Percentiles rank a stretch among this genome's conserved stretches.
phyloP scores from a whole-genome alignment of 2,888 invertebrate species.

The Pheosia tremula region DNA sequence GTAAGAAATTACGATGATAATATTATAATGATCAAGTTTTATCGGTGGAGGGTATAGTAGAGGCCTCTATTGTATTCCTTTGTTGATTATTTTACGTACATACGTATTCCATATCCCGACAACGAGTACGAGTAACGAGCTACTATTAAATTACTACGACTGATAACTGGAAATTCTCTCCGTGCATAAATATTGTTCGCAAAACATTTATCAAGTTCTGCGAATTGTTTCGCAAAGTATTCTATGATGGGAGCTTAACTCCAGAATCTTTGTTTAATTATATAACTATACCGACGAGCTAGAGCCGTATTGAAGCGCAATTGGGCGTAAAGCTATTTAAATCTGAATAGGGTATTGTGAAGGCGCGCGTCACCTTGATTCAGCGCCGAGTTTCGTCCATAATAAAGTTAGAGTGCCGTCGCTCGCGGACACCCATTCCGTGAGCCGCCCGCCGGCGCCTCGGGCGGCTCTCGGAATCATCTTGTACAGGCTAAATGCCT shows the following conservation, averaged over 20 bases:
- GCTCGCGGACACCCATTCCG: conserved; percentile 58
- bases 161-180: conserved; percentile 18
- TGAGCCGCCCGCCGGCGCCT: conserved; percentile 57
- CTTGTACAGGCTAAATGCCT: conserved; percentile 64
- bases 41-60: no score
- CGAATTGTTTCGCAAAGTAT: conserved; percentile 46
- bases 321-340: conserved; percentile 84
- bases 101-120: no score
- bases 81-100: no score
- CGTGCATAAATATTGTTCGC: conserved; percentile 26
- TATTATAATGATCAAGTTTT: background rate
- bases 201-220: conserved; percentile 38
- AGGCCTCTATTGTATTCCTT: no score
- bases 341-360: conserved; percentile 83
- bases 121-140: no score
- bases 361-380: conserved; percentile 81
- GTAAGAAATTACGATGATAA: conserved; percentile 4
- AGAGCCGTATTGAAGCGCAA: conserved; percentile 79
- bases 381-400: conserved; percentile 71
- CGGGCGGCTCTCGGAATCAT: conserved; percentile 58
- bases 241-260: conserved; percentile 53
- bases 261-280: conserved; percentile 73
- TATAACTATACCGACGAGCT: conserved; percentile 76
- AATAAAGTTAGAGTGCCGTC: conserved; percentile 79
- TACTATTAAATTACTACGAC: no score